Percentiles rank a stretch among this genome's conserved stretches.
Evolutionary conservation across 2,113 vertebrate species (phyloP).

Genomic region (Ornithorhynchus anatinus): DNA sequence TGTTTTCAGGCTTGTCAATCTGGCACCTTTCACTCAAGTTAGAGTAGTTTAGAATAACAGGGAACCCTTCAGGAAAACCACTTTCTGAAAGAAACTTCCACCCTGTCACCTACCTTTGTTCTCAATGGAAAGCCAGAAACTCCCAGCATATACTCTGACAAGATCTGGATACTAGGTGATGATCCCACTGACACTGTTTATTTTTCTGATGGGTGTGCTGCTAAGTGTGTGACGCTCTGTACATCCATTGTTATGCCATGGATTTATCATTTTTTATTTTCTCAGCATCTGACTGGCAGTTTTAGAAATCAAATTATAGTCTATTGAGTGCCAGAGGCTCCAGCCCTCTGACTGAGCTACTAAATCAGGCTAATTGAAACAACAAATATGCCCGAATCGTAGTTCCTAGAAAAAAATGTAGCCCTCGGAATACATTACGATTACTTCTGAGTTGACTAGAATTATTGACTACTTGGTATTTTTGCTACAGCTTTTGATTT

Average conservation of each 20-base stretch:
- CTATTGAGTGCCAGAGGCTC: constrained; percentile 37
- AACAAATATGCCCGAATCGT: constrained; percentile 47
- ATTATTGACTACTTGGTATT: constrained; percentile 36
- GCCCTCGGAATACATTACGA: neutral
- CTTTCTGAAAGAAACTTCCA: constrained; percentile 16
- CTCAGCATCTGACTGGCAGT: constrained; percentile 39
- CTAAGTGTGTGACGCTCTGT: neutral
- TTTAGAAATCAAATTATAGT: constrained; percentile 58
- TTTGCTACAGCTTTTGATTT: constrained; percentile 45
- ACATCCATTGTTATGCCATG: neutral
- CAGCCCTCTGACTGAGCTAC: constrained; percentile 41
- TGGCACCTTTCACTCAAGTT: constrained; percentile 18
- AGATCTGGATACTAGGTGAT: neutral
- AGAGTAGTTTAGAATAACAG: constrained; percentile 18
- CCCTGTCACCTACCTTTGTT: constrained; percentile 23
- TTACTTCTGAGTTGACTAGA: constrained; percentile 37
- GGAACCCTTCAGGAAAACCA: constrained; percentile 31
- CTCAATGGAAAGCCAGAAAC: constrained; percentile 32
- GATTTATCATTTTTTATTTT: constrained; percentile 1
- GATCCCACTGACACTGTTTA: neutral
- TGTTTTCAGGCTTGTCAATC: constrained; percentile 17
- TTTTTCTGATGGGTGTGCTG: neutral
- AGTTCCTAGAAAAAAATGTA: constrained; percentile 46
- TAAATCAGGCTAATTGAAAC: constrained; percentile 61
- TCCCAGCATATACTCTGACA: neutral